Evolutionary conservation across 1,140 invertebrate species (phyloP).

Genomic region (Diuraphis noxia): DNA sequence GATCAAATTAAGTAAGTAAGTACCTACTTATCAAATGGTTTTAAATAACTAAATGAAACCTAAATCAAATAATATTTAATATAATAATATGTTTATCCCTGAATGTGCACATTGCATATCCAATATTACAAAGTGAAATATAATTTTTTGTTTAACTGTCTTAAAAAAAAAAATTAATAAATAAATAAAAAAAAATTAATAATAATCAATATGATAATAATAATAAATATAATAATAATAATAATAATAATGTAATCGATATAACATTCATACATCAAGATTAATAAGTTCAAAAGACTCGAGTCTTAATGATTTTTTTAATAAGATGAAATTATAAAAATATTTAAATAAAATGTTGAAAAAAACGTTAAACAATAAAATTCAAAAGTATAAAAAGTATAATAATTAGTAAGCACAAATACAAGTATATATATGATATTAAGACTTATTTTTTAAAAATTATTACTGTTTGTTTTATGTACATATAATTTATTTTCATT

Average conservation of each 20-base stretch:
- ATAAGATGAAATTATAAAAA: conserved; percentile 15
- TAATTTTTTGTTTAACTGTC: not conserved
- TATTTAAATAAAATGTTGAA: not conserved
- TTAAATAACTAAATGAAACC: not conserved
- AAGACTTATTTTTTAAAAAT: not conserved
- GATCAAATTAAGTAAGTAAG: not conserved
- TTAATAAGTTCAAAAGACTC: not conserved
- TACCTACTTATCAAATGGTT: no score
- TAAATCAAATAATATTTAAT: not conserved
- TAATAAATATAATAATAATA: conserved; percentile 20
- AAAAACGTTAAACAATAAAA: not conserved
- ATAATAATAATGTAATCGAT: not conserved
- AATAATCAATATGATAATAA: not conserved
- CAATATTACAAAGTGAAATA: conserved; percentile 20
- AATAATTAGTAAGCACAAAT: conserved; percentile 39
- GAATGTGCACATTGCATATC: not conserved
- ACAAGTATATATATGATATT: not conserved
- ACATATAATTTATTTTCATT: not conserved
- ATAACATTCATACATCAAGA: not conserved
- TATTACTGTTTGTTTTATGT: not conserved
- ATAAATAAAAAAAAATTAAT: not conserved
- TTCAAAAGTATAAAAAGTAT: conserved; percentile 28
- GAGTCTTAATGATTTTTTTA: not conserved
- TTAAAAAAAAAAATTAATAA: conserved; percentile 37
- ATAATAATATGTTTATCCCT: not conserved